Base-by-base conservation (phyloP, 2,113 vertebrate genomes). In the Stigmatopora argus region DNA sequence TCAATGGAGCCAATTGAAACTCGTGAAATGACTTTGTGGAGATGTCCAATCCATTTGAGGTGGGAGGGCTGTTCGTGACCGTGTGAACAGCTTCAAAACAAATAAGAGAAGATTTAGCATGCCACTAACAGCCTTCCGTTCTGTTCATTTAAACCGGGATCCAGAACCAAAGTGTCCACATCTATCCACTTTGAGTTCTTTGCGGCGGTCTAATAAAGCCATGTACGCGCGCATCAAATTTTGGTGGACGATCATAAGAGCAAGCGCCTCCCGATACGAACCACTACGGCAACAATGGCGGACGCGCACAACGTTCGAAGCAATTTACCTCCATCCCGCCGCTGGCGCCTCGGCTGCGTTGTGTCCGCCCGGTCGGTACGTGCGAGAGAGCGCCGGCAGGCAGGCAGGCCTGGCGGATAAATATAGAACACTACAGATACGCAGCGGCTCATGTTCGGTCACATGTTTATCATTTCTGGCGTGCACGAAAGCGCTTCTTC, bases 301-400 rank as follows among this genome's bases (percentile, higher is more conserved):
- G 46, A 62, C 26, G 6, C 18, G 8, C 34, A 15, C 60, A 72
- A 71, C 58, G 18, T 67, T 46, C 47, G 51, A 65, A 62, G 47
- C 71, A 77, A 60, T 78, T 83, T 86, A 86, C 85, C 85, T 86
- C 82, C 85, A 86, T 86, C 77, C 80, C 79, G 78, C 77, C 60
- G 2, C 59, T 75, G 53, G 73, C 52, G 65, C 49, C 35, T 72
- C 46, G 3, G 69, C 67, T 41, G 65, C 58, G 47, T 64, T 80
- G 11, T 83, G 84, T 71, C 19, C 63, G 26, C 2, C 26, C 26
- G 26, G 2, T 31, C 26, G 71, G 74, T 77, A 38, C 66, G 78
- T 68, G 76, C 23, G 45, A 49, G 58, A 66, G 72, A 65, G 69
- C n/a, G 45, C 35, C 66, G 49, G 71, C 13, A 55, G 57, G 74